Percentiles rank a stretch among this genome's conserved stretches.
Conservation (phyloP, 2,113 vertebrate genomes). For the Grammomys surdaster region DNA sequence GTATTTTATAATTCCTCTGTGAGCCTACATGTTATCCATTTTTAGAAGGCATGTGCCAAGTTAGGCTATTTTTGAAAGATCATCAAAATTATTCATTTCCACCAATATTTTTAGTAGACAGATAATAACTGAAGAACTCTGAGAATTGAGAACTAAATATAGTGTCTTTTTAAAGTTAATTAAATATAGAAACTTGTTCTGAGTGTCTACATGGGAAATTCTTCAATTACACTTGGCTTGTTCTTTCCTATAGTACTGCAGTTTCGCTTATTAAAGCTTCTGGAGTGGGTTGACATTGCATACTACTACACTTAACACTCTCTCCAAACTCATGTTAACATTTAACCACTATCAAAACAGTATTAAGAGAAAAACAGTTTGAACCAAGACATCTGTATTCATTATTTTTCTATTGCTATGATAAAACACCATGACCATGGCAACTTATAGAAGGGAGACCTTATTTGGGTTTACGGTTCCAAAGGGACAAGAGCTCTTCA, state of each 20-base stretch:
- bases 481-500: not conserved
- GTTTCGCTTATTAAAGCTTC: conserved; percentile 14
- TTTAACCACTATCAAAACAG: not conserved
- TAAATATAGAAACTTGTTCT: conserved; percentile 66
- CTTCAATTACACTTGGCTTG: conserved; percentile 34
- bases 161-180: conserved; percentile 51
- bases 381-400: not conserved
- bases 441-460: not conserved
- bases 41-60: conserved; percentile 56
- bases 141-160: conserved; percentile 62
- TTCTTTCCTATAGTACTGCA: conserved; percentile 29
- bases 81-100: conserved; percentile 60
- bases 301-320: not conserved
- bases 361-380: not conserved
- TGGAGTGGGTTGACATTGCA: conserved; percentile 20
- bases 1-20: conserved; percentile 49
- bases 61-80: conserved; percentile 59
- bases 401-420: not conserved
- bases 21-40: conserved; percentile 54
- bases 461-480: not conserved
- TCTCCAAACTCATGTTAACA: not conserved
- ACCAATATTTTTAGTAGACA: conserved; percentile 58
- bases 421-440: not conserved
- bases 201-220: conserved; percentile 38
- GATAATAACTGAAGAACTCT: conserved; percentile 57